A percentile compares a stretch with the other conserved stretches of the same genome.
phyloP scores from a whole-genome alignment of 2,888 invertebrate genomes.

The Thymelicus sylvestris region DNA sequence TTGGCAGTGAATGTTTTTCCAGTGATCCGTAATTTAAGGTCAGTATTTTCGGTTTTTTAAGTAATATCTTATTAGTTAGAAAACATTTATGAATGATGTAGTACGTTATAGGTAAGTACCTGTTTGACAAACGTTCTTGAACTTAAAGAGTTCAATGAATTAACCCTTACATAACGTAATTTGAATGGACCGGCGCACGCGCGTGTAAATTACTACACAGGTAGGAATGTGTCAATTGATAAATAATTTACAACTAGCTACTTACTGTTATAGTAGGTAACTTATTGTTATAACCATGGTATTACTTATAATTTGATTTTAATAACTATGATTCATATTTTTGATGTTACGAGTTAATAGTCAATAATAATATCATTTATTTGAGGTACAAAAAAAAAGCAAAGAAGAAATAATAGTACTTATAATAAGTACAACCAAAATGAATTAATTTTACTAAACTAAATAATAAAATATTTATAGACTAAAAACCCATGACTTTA shows the following conservation, averaged over 20 bases:
- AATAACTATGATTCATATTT: too few species aligned
- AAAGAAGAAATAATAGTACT: too few species aligned
- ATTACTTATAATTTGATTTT: too few species aligned
- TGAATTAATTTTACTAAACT: too few species aligned
- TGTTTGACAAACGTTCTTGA: neutral
- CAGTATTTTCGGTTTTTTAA: slow-evolving; percentile 51
- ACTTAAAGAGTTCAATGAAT: slow-evolving; percentile 49
- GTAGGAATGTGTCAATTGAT: slow-evolving; percentile 23
- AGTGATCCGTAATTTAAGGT: slow-evolving; percentile 65
- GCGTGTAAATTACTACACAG: slow-evolving; percentile 13
- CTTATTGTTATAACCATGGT: too few species aligned
- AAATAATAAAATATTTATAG: too few species aligned
- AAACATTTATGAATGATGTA: neutral
- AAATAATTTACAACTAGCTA: slow-evolving; percentile 1
- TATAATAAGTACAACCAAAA: too few species aligned
- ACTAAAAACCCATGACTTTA: too few species aligned
- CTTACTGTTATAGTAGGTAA: too few species aligned
- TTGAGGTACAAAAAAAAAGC: too few species aligned
- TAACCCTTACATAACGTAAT: slow-evolving; percentile 47
- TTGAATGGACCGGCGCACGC: slow-evolving; percentile 40
- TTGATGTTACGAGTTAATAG: too few species aligned
- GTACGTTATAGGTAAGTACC: neutral
- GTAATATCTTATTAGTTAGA: neutral
- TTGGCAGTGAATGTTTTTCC: slow-evolving; percentile 59
- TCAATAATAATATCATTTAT: too few species aligned